These are phyloP conservation scores for Parauchenoglanis punctatus DNA, from an alignment of 2,797 vertebrate species.

Conservation along the genomic window DNA sequence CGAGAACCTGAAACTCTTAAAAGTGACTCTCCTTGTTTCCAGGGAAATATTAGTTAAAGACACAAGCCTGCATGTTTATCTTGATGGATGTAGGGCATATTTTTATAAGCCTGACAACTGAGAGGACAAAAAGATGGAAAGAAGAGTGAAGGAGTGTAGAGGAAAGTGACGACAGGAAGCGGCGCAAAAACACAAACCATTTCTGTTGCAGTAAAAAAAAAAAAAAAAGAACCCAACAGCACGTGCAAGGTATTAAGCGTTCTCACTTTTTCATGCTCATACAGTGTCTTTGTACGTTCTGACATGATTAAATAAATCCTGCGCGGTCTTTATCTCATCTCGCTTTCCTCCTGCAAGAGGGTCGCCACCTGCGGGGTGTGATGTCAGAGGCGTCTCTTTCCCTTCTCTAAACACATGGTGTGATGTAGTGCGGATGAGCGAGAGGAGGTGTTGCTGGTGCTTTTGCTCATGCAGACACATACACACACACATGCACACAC, in stretches of 20 bases:
- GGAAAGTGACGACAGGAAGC: constrained; percentile 17
- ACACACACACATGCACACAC: constrained; percentile 30
- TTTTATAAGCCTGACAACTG: neutral
- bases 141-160: neutral
- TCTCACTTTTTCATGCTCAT: neutral
- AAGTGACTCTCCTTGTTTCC: neutral
- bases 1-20: neutral
- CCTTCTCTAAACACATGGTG: constrained; percentile 53
- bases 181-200: neutral
- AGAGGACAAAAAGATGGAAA: neutral
- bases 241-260: neutral
- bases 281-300: neutral
- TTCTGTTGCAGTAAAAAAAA: neutral
- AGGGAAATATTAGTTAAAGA: constrained; percentile 1
- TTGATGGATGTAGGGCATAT: neutral
- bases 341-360: constrained; percentile 37
- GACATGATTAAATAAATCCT: neutral
- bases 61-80: neutral
- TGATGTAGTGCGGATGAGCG: constrained; percentile 49
- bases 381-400: constrained; percentile 52
- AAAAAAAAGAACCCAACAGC: neutral
- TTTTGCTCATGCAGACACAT: constrained; percentile 25
- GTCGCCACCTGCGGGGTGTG: constrained; percentile 53
- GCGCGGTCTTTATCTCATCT: constrained; percentile 23
- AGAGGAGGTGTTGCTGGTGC: constrained; percentile 58